Percentiles rank a stretch among this genome's conserved stretches.
Conservation (phyloP, 2,888 invertebrate species). For the Dermolepida albohirtum region DNA sequence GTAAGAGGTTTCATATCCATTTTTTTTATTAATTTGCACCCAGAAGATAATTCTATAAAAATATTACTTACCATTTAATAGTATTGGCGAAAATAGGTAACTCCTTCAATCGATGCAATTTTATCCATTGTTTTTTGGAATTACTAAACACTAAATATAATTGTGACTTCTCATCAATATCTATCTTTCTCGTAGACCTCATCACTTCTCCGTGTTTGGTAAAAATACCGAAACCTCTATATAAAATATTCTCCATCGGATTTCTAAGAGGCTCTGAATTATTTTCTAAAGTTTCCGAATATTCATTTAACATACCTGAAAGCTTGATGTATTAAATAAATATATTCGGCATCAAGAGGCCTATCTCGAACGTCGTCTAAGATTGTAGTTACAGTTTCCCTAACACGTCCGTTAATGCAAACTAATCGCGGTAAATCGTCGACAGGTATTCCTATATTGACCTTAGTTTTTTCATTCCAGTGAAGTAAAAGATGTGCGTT, state of each 20-base stretch:
- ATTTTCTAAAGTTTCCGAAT: neutral
- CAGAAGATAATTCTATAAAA: no score
- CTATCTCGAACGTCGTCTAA: conserved; percentile 72
- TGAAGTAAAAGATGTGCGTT: conserved; percentile 77
- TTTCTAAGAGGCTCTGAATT: conserved; percentile 6
- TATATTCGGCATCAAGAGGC: conserved; percentile 53
- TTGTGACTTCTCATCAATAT: neutral
- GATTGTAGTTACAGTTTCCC: conserved; percentile 75
- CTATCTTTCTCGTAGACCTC: neutral
- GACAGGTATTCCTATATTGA: conserved; percentile 71
- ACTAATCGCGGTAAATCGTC: conserved; percentile 79
- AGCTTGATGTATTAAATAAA: conserved; percentile 53
- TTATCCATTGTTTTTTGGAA: conserved; percentile 24
- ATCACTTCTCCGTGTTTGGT: conserved; percentile 19
- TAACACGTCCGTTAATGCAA: conserved; percentile 81
- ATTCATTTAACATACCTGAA: neutral
- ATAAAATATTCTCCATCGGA: neutral
- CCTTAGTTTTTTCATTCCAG: conserved; percentile 71
- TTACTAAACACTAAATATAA: conserved; percentile 23
- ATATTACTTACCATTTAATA: conserved; percentile 8
- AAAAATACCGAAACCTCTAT: conserved; percentile 26
- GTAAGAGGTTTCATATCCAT: no score
- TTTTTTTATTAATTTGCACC: no score
- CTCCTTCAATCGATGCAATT: conserved; percentile 2
- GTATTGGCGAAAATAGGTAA: conserved; percentile 11